Percentiles rank a stretch among this genome's conserved stretches.
These are phyloP conservation scores for Cryptocheilus praepositus DNA, from an alignment of 2,888 invertebrate genomes.

Conservation along the genomic window DNA sequence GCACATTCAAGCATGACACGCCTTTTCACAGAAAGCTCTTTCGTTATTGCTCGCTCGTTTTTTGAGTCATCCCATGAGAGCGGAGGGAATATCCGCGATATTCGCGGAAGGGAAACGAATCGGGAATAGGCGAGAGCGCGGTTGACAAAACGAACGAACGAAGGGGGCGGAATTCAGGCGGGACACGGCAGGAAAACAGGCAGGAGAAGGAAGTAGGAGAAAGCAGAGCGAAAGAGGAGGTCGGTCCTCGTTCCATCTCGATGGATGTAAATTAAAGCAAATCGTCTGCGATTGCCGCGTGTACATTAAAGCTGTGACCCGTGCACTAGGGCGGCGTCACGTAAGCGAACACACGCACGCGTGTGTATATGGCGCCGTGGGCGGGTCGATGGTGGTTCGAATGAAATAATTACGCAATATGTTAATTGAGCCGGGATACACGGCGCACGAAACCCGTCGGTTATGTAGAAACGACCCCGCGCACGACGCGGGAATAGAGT, in stretches of 20 bases:
- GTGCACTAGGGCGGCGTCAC: background rate
- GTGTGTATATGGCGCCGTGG: background rate
- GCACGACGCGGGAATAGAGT: background rate
- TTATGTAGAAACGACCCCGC: conserved; percentile 13
- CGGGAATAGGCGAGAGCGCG: background rate
- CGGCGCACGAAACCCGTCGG: conserved; percentile 10
- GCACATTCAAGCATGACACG: conserved; percentile 8
- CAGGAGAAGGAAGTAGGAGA: no score
- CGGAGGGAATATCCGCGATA: no score
- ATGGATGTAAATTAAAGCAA: conserved; percentile 6
- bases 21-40: background rate
- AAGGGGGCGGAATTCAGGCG: no score
- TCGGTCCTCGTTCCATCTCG: no score
- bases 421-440: conserved; percentile 47
- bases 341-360: background rate
- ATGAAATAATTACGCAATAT: conserved; percentile 54
- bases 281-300: conserved; percentile 5
- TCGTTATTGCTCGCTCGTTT: no score
- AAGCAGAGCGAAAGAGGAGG: no score
- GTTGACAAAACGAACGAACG: no score
- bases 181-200: no score
- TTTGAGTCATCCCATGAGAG: no score
- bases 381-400: conserved; percentile 22
- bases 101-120: background rate
- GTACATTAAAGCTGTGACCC: conserved; percentile 10